These are phyloP conservation scores for Amphilophus citrinellus DNA, from an alignment of 2,113 vertebrate genomes.

Conservation along the genomic window DNA sequence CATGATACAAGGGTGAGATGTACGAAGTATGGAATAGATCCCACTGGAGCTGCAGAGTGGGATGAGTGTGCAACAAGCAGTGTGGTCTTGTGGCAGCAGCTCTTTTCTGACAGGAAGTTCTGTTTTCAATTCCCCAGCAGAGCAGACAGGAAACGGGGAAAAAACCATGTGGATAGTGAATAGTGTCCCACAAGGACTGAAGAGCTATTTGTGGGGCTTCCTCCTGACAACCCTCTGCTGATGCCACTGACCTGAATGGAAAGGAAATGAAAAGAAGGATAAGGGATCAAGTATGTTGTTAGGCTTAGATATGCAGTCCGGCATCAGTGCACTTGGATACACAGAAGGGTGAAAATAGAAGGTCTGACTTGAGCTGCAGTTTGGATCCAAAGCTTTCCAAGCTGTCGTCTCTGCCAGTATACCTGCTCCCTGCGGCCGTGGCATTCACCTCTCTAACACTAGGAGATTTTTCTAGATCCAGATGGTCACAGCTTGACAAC, in stretches of 20 bases:
- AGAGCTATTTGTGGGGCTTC: slow-evolving; percentile 51
- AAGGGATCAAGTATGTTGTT: slow-evolving; percentile 13
- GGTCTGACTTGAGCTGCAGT: slow-evolving; percentile 36
- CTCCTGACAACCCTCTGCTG: slow-evolving; percentile 33
- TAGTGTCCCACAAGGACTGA: slow-evolving; percentile 49
- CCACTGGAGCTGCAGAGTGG: slow-evolving; percentile 54
- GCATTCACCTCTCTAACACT: slow-evolving; percentile 52
- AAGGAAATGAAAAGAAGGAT: slow-evolving; percentile 23
- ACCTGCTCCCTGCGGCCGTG: slow-evolving; percentile 53
- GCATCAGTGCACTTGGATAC: slow-evolving; percentile 37
- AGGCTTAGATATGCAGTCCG: slow-evolving; percentile 19
- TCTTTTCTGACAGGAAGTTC: slow-evolving; percentile 66
- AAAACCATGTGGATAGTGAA: slow-evolving; percentile 56
- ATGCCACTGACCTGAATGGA: slow-evolving; percentile 29
- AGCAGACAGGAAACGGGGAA: slow-evolving; percentile 72
- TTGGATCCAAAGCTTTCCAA: slow-evolving; percentile 46
- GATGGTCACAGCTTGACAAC: slow-evolving; percentile 73
- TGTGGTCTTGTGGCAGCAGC: slow-evolving; percentile 60
- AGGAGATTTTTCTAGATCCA: slow-evolving; percentile 63
- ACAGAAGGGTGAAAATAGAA: slow-evolving; percentile 33
- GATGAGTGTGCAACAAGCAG: slow-evolving; percentile 65
- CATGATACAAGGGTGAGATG: slow-evolving; percentile 27
- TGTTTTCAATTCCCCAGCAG: slow-evolving; percentile 64
- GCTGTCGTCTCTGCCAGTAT: slow-evolving; percentile 53
- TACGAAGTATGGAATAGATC: slow-evolving; percentile 45